Evolutionary conservation across 2,888 invertebrate species (phyloP).

Genomic region (Eutolmus rufibarbis): DNA sequence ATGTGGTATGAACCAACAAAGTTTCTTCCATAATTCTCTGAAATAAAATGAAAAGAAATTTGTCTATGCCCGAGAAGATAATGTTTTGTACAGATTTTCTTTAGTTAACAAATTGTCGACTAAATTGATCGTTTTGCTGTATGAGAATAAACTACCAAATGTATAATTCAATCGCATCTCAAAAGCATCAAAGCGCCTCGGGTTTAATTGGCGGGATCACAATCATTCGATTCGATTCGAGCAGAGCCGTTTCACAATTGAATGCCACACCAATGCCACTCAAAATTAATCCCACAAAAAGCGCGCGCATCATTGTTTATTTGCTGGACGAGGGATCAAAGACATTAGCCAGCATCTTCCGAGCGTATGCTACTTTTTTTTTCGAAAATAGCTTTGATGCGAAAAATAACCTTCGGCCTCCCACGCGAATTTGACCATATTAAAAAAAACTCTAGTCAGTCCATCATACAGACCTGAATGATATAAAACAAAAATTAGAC

Average conservation of each 20-base stretch:
- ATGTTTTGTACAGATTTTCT: neutral
- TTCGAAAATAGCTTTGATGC: neutral
- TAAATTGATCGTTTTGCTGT: neutral
- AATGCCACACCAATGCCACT: neutral
- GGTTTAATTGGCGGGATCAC: neutral
- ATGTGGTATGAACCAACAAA: too few species aligned
- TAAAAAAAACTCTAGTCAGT: neutral
- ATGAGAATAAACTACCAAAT: neutral
- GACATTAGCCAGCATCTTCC: neutral
- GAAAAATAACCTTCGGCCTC: neutral
- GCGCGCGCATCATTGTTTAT: neutral
- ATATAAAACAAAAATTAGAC: neutral
- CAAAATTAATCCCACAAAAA: neutral
- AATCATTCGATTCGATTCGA: neutral
- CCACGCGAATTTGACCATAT: neutral
- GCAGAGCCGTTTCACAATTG: neutral
- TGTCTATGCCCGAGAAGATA: too few species aligned
- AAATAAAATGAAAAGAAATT: too few species aligned
- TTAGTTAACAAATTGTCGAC: neutral
- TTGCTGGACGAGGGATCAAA: conserved; percentile 9
- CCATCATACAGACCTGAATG: neutral
- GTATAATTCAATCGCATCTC: neutral
- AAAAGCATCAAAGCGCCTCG: neutral
- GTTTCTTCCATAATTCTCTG: too few species aligned
- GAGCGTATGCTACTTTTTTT: neutral